Percentiles rank a stretch among this genome's conserved stretches.
phyloP scores from a whole-genome alignment of 2,113 vertebrate genomes.

The Ceyx margarethae region DNA sequence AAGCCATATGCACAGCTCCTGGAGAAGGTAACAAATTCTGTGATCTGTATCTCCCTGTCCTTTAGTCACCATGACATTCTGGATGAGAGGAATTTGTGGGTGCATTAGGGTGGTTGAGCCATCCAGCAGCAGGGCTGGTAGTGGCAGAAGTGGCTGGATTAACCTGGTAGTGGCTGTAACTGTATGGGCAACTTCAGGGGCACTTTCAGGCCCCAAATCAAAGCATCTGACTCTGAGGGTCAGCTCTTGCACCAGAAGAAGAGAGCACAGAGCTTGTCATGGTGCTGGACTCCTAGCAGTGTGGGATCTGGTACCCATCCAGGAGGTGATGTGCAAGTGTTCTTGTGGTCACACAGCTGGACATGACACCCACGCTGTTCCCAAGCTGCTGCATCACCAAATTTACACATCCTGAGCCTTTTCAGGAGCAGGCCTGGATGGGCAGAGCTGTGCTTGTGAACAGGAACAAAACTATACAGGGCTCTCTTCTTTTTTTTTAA shows the following conservation, averaged over 20 bases:
- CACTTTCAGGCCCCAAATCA: not conserved
- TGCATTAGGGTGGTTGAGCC: not conserved
- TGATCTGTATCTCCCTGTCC: not conserved
- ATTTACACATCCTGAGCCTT: not conserved
- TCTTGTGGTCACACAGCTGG: fast-evolving
- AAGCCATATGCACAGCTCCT: not conserved
- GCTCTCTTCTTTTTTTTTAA: not conserved
- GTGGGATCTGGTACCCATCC: not conserved
- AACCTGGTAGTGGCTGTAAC: fast-evolving
- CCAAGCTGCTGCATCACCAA: not conserved
- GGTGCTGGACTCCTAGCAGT: not conserved
- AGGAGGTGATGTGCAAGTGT: not conserved
- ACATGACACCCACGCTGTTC: not conserved
- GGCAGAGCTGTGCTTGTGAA: not conserved
- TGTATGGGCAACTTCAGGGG: not conserved
- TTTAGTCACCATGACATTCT: not conserved
- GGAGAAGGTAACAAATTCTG: not conserved
- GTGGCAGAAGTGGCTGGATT: not conserved
- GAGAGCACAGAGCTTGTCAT: not conserved
- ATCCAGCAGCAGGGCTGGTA: not conserved
- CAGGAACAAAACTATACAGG: not conserved
- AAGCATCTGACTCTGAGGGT: not conserved
- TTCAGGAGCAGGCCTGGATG: not conserved
- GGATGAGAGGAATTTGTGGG: not conserved
- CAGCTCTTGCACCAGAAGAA: not conserved